A percentile compares a stretch with the other conserved stretches of the same genome.
Evolutionary conservation across 2,113 vertebrate species (phyloP).

Genomic region (Mobula birostris): DNA sequence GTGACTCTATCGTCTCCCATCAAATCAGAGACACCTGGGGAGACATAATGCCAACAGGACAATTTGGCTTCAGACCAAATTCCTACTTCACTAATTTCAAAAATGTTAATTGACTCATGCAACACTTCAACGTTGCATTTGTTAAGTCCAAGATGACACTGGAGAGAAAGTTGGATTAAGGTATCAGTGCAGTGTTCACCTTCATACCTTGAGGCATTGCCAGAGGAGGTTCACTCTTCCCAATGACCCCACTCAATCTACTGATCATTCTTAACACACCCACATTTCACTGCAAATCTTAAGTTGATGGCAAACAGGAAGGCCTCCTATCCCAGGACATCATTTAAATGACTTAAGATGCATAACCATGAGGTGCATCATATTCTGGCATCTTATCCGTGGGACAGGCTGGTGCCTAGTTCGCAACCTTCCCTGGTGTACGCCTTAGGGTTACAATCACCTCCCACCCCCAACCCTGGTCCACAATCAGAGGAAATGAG

Average conservation of each 20-base stretch:
- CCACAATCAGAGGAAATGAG: constrained; percentile 3
- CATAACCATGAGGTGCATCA: background rate
- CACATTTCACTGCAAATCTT: background rate
- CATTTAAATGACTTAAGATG: background rate
- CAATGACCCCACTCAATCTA: background rate
- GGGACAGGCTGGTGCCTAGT: background rate
- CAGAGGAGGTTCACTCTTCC: background rate
- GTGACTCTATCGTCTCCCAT: background rate
- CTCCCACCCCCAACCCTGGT: background rate
- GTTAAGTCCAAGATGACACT: background rate
- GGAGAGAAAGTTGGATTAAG: background rate
- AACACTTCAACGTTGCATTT: background rate
- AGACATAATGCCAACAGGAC: background rate
- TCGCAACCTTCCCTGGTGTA: background rate
- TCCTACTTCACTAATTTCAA: background rate
- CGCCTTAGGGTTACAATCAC: background rate
- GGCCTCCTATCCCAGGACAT: background rate
- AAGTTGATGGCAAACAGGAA: background rate
- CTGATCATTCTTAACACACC: background rate
- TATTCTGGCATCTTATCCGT: background rate
- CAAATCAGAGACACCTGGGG: background rate
- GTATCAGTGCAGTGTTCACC: background rate
- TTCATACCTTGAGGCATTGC: background rate
- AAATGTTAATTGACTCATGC: background rate
- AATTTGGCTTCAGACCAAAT: background rate